These are phyloP conservation scores for Pantala flavescens DNA, from an alignment of 1,140 invertebrate genomes.

Conservation along the genomic window DNA sequence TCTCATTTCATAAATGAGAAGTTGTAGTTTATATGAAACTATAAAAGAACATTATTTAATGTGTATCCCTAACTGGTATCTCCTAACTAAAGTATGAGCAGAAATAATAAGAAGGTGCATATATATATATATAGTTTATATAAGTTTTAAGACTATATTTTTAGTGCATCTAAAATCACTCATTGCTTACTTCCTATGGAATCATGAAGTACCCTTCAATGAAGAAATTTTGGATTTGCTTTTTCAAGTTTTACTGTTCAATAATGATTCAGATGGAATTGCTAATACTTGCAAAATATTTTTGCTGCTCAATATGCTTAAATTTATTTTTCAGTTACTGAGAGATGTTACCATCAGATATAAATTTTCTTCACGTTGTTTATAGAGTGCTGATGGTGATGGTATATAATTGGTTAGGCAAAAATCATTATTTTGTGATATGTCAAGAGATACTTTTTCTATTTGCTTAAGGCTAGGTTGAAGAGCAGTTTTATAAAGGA, in stretches of 20 bases:
- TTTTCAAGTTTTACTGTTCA: background rate
- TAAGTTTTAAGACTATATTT: too few species aligned
- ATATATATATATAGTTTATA: too few species aligned
- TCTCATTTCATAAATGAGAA: too few species aligned
- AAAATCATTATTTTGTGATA: background rate
- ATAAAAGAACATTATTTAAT: too few species aligned
- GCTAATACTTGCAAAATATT: background rate
- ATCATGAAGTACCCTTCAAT: background rate
- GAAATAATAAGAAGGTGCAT: too few species aligned
- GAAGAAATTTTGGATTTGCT: background rate
- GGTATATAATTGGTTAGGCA: too few species aligned
- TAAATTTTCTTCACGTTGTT: background rate
- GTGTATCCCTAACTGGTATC: too few species aligned
- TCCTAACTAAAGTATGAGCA: too few species aligned
- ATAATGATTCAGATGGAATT: background rate
- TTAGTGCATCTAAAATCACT: too few species aligned
- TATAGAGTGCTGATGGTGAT: background rate
- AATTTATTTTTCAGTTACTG: background rate
- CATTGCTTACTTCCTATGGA: background rate
- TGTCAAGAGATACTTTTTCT: background rate
- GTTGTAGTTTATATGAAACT: too few species aligned
- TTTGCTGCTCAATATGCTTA: background rate
- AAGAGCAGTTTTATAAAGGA: background rate
- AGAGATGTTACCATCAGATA: background rate
- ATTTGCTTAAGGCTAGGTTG: too few species aligned